A percentile compares a stretch with the other conserved stretches of the same genome.
Evolutionary conservation across 1,140 invertebrate species (phyloP).

Genomic region (Hylyphantes graminicola): DNA sequence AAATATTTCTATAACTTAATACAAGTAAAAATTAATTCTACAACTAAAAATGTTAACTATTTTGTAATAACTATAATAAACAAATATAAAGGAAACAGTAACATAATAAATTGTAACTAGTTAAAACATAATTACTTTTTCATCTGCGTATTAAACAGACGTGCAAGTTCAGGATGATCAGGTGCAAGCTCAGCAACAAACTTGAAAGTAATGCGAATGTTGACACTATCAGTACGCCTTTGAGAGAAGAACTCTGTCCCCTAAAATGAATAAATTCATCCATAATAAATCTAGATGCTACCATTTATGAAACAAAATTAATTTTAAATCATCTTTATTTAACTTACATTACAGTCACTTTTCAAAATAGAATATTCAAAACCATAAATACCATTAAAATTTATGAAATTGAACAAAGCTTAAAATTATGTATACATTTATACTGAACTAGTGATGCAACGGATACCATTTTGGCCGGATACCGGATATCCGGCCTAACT

Average conservation of each 20-base stretch:
- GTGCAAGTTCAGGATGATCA: conserved; percentile 51
- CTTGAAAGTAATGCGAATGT: conserved; percentile 51
- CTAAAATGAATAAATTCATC: conserved; percentile 4
- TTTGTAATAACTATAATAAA: not conserved
- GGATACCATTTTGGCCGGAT: no score
- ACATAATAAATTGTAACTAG: no score
- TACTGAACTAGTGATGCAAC: no score
- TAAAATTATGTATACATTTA: not conserved
- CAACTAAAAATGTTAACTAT: not conserved
- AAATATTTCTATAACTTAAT: not conserved
- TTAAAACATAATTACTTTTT: conserved; percentile 14
- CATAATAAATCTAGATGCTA: not conserved
- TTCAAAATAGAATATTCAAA: not conserved
- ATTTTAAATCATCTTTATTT: no score
- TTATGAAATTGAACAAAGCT: not conserved
- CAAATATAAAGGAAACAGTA: not conserved
- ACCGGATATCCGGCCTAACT: no score
- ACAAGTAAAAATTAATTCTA: conserved; percentile 6
- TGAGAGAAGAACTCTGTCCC: conserved; percentile 33
- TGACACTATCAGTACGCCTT: conserved; percentile 38
- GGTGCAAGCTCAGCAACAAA: conserved; percentile 42
- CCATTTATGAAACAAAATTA: no score
- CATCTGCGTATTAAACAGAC: conserved; percentile 60
- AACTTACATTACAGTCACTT: no score
- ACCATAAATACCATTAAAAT: not conserved